Evolutionary conservation across 2,888 invertebrate genomes (phyloP), one percentile per base, ranked within the genome.

Genomic region (Caenorhabditis panamensis): DNA sequence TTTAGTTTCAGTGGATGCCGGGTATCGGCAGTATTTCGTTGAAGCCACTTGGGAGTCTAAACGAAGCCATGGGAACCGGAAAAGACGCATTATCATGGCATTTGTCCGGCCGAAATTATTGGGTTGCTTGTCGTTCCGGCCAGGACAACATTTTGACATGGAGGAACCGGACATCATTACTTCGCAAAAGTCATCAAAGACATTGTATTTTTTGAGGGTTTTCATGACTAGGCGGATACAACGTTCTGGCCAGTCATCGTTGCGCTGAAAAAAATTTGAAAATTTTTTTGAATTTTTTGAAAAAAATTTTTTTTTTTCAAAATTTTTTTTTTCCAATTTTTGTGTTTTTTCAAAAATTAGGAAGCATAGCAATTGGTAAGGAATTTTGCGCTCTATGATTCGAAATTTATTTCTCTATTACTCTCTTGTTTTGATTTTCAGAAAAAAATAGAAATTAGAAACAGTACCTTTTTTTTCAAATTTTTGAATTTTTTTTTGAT

Each of bases 111-210:
- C 77, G 20, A 26, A 37, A 0, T 24, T 11, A 13, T 58, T 58
- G 2, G 63, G 69, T 13, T 69, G 53, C 22, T 69, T 63, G 1
- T 69, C 69, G 28, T 76, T 76, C 22, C 37, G 51, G 1, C 36
- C 24, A 5, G 41, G 47, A 53, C 67, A 67, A n/a, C 76, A 76
- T 1, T n/a, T 16, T n/a, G n/a, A n/a, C n/a, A n/a, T n/a, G n/a
- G n/a, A n/a, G 6, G 47, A 24, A 6, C 13, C 37, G 11, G 20
- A 26, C 53, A 41, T 67, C 1, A 76, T n/a, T 3, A 36, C 64
- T 2, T 61, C 51, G 49, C 28, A 47, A n/a, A 76, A 61, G 9
- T 18, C 31, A 18, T 76, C 62, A 16, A 67, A 44, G 3, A 31
- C n/a, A 0, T 41, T 6, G 58, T 49, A 18, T 16, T 49, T 47